phyloP scores from a whole-genome alignment of 2,113 vertebrate genomes.

The Pelmatolapia mariae region DNA sequence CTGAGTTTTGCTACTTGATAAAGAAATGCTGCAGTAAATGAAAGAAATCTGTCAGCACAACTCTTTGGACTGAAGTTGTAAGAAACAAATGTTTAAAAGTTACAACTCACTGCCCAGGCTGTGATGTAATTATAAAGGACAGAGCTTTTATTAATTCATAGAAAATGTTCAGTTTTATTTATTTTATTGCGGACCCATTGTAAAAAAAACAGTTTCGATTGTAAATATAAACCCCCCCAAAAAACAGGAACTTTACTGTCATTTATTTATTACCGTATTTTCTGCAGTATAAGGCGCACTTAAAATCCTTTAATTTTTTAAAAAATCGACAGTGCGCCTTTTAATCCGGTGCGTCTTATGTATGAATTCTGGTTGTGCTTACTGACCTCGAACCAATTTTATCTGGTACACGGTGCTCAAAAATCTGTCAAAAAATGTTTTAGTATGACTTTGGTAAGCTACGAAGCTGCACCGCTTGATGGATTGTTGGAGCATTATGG shows the following conservation, averaged over 20 bases:
- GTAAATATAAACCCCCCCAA: accelerated
- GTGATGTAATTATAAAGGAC: not conserved
- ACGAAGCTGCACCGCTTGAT: not conserved
- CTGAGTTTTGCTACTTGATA: not conserved
- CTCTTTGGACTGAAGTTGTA: not conserved
- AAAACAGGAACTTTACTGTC: not conserved
- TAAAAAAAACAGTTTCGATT: not conserved
- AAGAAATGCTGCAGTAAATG: not conserved
- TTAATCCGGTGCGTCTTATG: not conserved
- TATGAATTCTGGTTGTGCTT: not conserved
- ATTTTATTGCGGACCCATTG: not conserved
- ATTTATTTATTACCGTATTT: not conserved
- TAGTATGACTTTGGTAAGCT: not conserved
- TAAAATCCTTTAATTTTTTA: not conserved
- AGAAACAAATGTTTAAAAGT: not conserved
- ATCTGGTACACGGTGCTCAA: not conserved
- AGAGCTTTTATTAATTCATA: not conserved
- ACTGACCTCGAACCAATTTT: not conserved
- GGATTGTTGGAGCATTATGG: not conserved
- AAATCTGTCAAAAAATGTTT: not conserved
- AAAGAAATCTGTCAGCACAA: not conserved
- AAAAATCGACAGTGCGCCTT: not conserved
- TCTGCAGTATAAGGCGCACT: not conserved
- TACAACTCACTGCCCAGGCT: not conserved
- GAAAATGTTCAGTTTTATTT: not conserved